Evolutionary conservation across 2,888 invertebrate genomes (phyloP).

Genomic region (Bhutanitis thaidina): DNA sequence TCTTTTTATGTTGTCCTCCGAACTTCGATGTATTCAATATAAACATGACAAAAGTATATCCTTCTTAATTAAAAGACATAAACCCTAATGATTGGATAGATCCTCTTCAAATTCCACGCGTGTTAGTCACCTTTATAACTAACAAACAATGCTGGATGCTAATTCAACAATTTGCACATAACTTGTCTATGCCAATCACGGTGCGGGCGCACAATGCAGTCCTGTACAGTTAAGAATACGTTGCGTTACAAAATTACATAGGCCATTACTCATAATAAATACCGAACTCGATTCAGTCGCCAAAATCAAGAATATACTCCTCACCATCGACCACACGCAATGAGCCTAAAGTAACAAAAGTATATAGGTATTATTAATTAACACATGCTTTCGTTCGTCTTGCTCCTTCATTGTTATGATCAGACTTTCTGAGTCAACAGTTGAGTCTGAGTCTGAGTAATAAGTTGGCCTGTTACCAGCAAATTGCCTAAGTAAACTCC

Average conservation of each 20-base stretch:
- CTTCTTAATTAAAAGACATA: not conserved
- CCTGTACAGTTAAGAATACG: slow-evolving; percentile 17
- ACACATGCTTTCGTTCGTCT: no score
- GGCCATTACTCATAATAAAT: slow-evolving; percentile 5
- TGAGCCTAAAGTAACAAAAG: not conserved
- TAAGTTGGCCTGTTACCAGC: no score
- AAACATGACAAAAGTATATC: no score
- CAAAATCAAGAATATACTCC: not conserved
- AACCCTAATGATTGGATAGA: slow-evolving; percentile 22
- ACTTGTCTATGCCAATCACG: slow-evolving; percentile 32
- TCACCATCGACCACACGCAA: not conserved
- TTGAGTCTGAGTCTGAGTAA: no score
- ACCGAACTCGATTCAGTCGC: not conserved
- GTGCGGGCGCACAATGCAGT: slow-evolving; percentile 24
- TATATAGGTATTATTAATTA: no score
- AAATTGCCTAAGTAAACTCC: no score
- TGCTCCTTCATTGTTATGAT: no score
- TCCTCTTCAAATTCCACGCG: slow-evolving; percentile 26
- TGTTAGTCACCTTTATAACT: slow-evolving; percentile 30
- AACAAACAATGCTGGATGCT: slow-evolving; percentile 33
- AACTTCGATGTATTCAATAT: no score
- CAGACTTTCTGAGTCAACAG: no score
- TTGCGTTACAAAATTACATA: slow-evolving; percentile 13
- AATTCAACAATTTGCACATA: slow-evolving; percentile 31
- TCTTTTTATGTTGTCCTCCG: no score